phyloP scores from a whole-genome alignment of 2,113 vertebrate species.

The human (Homo sapiens) region DNA sequence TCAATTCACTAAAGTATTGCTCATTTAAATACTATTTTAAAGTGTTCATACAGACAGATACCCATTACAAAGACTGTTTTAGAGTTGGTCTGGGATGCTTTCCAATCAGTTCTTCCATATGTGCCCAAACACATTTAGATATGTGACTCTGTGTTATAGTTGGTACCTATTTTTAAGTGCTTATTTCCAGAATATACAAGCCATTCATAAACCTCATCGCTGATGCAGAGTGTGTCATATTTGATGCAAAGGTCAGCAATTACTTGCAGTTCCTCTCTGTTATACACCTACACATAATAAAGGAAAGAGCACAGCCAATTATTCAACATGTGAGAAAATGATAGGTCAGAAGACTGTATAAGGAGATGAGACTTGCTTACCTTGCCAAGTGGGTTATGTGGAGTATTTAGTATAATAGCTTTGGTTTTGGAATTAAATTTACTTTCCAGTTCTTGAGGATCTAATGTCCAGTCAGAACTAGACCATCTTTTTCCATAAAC shows the following conservation, averaged over 20 bases:
- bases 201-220: conserved; percentile 99
- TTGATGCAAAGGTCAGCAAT: conserved; percentile 96
- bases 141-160: conserved; percentile 53
- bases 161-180: conserved; percentile 95
- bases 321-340: conserved; percentile 43
- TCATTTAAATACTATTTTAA: conserved; percentile 17
- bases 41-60: background rate
- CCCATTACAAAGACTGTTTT: background rate
- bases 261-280: conserved; percentile 91
- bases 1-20: background rate
- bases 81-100: conserved; percentile 33
- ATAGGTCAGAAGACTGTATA: background rate
- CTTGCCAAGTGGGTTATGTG: conserved; percentile 96
- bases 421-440: conserved; percentile 98
- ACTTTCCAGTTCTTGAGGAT: conserved; percentile 91
- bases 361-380: conserved; percentile 81
- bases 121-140: conserved; percentile 11
- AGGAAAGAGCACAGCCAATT: conserved; percentile 36
- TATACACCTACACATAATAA: conserved; percentile 87
- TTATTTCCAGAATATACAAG: conserved; percentile 92
- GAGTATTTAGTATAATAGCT: conserved; percentile 96
- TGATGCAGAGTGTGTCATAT: conserved; percentile 95
- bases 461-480: conserved; percentile 93
- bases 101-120: conserved; percentile 34
- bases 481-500: conserved; percentile 76